These are phyloP conservation scores for Himalopsyche phryganea DNA, from an alignment of 1,140 invertebrate genomes.

Conservation along the genomic window DNA sequence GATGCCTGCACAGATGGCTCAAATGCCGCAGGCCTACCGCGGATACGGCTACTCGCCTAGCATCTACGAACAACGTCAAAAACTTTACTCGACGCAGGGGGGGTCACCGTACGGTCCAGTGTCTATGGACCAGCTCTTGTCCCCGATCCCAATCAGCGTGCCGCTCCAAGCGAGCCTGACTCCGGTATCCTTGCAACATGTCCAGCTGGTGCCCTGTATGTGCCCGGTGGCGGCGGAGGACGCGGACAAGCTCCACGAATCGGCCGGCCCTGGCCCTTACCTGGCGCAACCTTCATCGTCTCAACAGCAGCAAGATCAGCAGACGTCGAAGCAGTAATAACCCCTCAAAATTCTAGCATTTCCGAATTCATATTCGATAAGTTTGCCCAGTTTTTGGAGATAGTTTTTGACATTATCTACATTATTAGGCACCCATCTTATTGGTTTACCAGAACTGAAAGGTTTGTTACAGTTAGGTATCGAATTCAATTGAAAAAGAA, in stretches of 20 bases:
- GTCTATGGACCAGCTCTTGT: slow-evolving; percentile 37
- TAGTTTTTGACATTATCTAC: slow-evolving; percentile 22
- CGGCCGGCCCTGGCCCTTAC: slow-evolving; percentile 45
- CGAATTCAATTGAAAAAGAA: too few species aligned
- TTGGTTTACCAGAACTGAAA: too few species aligned
- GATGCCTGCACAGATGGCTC: slow-evolving; percentile 16
- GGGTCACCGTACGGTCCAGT: slow-evolving; percentile 38
- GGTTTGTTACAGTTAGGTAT: too few species aligned
- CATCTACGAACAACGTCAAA: slow-evolving; percentile 43
- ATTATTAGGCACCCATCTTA: slow-evolving; percentile 8
- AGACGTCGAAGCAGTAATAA: slow-evolving; percentile 13
- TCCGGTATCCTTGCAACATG: slow-evolving; percentile 50
- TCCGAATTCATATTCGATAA: slow-evolving; percentile 3
- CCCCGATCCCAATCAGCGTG: slow-evolving; percentile 50
- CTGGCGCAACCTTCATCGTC: slow-evolving; percentile 42
- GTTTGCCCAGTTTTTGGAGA: slow-evolving; percentile 12
- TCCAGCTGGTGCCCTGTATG: slow-evolving; percentile 55
- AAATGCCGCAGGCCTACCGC: slow-evolving; percentile 40
- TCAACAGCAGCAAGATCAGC: slow-evolving; percentile 33
- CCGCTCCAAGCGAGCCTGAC: slow-evolving; percentile 50
- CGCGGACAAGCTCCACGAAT: slow-evolving; percentile 48
- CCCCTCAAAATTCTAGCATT: not conserved
- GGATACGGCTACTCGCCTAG: slow-evolving; percentile 46
- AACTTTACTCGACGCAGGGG: slow-evolving; percentile 42
- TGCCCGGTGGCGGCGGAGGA: slow-evolving; percentile 53